Evolutionary conservation across 2,888 invertebrate species (phyloP), one percentile per base, ranked within the genome.

Genomic region (Steinernema hermaphroditum): DNA sequence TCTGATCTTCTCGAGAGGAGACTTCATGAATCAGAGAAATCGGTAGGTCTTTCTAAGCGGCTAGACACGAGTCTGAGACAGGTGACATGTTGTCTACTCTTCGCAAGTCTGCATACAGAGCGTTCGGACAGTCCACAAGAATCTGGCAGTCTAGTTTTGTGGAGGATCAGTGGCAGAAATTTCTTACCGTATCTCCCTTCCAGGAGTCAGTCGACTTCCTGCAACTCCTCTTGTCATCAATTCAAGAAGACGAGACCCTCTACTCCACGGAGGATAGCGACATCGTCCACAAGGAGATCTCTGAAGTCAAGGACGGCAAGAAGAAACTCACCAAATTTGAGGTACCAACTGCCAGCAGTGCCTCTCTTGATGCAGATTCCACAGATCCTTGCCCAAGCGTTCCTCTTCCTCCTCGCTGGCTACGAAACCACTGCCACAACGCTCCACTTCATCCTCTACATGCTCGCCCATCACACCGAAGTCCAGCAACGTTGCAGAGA

Each of bases 361-460:
- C n/a, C n/a, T n/a, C n/a, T n/a, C n/a, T n/a, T n/a, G n/a, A n/a
- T n/a, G n/a, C n/a, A n/a, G n/a, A n/a, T n/a, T n/a, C n/a, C n/a
- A n/a, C n/a, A 68, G 68, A 41, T 73, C 12, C 4, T 68, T 4
- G 54, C 71, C n/a, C 54, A 71, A 19, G 6, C 16, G 22, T 24
- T 70, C 29, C 4, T 73, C 8, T 54, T 74, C 34, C 34, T 74
- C 19, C 43, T 74, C 41, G 74, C 72, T 19, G 74, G 74, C 27
- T 72, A 57, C 70, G 73, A 89, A 77, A 89, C 89, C 0, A 89
- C 89, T 0, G 87, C 88, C 16, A 87, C 87, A 2, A 84, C 88
- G 4, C 79, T 89, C 16, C 85, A 86, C 9, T 89, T 87, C 78
- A 82, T 87, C 14, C 83, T 87, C 74, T 88, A 88, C 76, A 85